Percentiles rank a stretch among this genome's conserved stretches.
Conservation (phyloP, 1,140 invertebrate genomes). For the Drosophila kikkawai region DNA sequence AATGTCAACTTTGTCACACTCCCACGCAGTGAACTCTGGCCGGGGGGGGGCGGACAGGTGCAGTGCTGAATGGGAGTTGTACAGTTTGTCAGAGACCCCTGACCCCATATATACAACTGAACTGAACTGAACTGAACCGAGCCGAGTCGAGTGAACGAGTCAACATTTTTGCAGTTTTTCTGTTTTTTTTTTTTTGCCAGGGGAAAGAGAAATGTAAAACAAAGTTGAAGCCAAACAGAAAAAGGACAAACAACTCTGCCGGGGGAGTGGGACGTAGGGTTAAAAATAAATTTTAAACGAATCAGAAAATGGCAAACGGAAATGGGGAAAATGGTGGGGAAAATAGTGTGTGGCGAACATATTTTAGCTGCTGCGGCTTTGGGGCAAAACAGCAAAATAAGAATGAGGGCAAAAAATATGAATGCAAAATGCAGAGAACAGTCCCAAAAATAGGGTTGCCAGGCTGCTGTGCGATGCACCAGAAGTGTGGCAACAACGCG, state of each 20-base stretch:
- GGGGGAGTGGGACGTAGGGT: not conserved
- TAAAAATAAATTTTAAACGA: slow-evolving; percentile 72
- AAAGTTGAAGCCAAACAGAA: slow-evolving; percentile 59
- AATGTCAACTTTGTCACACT: slow-evolving; percentile 71
- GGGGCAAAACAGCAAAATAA: slow-evolving; percentile 29
- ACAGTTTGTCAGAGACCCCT: slow-evolving; percentile 39
- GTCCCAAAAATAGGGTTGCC: slow-evolving; percentile 53
- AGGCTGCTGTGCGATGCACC: slow-evolving; percentile 59
- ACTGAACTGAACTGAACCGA: slow-evolving; percentile 8
- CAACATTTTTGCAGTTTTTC: slow-evolving; percentile 53
- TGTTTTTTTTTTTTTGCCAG: slow-evolving; percentile 7
- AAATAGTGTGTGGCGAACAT: slow-evolving; percentile 70
- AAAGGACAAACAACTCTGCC: slow-evolving; percentile 42
- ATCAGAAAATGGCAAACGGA: slow-evolving; percentile 72
- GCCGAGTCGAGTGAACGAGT: slow-evolving; percentile 23
- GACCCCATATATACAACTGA: slow-evolving; percentile 29
- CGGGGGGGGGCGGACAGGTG: slow-evolving; percentile 28
- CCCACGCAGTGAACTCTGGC: slow-evolving; percentile 49
- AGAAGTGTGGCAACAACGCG: slow-evolving; percentile 71
- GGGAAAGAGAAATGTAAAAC: slow-evolving; percentile 58
- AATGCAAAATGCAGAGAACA: slow-evolving; percentile 46
- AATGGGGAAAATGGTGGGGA: slow-evolving; percentile 55
- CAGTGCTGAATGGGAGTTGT: slow-evolving; percentile 26
- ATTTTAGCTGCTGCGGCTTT: slow-evolving; percentile 73
- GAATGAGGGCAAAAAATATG: slow-evolving; percentile 48